Base-by-base conservation (phyloP, 2,888 invertebrate species). In the Osmoderma eremita region DNA sequence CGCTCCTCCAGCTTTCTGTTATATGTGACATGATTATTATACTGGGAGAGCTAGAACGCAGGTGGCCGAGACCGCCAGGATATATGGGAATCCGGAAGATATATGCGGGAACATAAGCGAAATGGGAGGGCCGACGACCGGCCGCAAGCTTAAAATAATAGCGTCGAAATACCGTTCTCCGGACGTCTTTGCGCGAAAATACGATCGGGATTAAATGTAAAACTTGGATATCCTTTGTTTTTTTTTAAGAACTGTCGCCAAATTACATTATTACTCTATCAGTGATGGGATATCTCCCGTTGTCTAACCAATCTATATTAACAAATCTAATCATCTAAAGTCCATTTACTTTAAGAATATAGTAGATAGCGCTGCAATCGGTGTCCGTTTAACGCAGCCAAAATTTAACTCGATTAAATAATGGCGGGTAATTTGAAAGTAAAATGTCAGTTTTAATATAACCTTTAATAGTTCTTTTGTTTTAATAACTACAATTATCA, bases 11-110 rank as follows among this genome's bases (percentile, higher is more conserved):
- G 50, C 38, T 15, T 38, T 78, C 77, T 76, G 77, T 78, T 80
- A 80, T 81, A 79, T 81, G 79, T 80, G 81, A 81, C 81, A 79
- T 80, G 80, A 80, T 81, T 80, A 80, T 81, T 80, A 81, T 80
- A 79, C 79, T 75, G 77, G 73, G 30, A 30, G 76, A 67, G 67
- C 39, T 75, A 45, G 67, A 61, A 74, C 78, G 79, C 80, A 80
- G 80, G 80, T 80, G 80, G 79, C 75, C 75, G 67, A 71, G 77
- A 75, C 75, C 76, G 74, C 63, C 71, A 75, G 72, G 73, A 77
- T 77, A 76, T 77, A 75, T 77, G 75, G 77, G 75, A 75, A 76
- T 76, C 74, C 75, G 73, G 72, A 71, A 74, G 75, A 78, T 77
- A 77, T 78, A 77, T 53, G 45, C 17, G 53, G 62, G 20, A 30